These are phyloP conservation scores for Phylloscopus whistleri DNA, from an alignment of 2,113 vertebrate genomes.

Conservation along the genomic window DNA sequence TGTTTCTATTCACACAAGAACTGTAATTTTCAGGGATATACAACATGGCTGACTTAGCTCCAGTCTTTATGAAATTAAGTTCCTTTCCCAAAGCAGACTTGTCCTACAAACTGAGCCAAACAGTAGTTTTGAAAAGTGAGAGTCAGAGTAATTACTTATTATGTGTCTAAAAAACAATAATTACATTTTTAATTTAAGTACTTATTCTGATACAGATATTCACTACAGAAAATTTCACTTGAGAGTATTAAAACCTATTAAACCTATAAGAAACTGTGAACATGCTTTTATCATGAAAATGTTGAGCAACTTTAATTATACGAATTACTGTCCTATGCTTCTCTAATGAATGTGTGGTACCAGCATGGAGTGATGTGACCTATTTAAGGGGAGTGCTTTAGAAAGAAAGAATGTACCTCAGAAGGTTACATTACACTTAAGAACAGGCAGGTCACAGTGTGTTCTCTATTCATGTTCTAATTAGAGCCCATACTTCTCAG, in stretches of 20 bases:
- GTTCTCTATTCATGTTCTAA: constrained; percentile 40
- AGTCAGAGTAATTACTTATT: neutral
- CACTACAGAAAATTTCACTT: neutral
- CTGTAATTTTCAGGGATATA: neutral
- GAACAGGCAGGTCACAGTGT: constrained; percentile 23
- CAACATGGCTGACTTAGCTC: neutral
- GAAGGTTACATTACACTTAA: constrained; percentile 9
- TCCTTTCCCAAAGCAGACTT: neutral
- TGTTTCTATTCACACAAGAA: neutral
- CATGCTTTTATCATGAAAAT: neutral
- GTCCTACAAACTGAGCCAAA: constrained; percentile 9
- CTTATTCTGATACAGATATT: neutral
- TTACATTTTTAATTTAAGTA: constrained; percentile 5
- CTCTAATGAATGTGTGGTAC: neutral
- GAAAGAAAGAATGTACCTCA: neutral
- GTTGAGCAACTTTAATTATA: neutral
- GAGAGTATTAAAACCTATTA: neutral
- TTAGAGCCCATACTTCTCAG: constrained; percentile 20
- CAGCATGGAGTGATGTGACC: neutral
- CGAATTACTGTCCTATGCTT: neutral
- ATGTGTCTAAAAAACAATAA: neutral
- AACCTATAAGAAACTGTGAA: neutral
- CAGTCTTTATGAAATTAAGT: neutral
- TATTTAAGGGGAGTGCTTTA: constrained; percentile 10
- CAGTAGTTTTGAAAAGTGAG: neutral